These are phyloP conservation scores for Drosophila phalerata DNA, from an alignment of 2,888 invertebrate genomes.

Conservation along the genomic window DNA sequence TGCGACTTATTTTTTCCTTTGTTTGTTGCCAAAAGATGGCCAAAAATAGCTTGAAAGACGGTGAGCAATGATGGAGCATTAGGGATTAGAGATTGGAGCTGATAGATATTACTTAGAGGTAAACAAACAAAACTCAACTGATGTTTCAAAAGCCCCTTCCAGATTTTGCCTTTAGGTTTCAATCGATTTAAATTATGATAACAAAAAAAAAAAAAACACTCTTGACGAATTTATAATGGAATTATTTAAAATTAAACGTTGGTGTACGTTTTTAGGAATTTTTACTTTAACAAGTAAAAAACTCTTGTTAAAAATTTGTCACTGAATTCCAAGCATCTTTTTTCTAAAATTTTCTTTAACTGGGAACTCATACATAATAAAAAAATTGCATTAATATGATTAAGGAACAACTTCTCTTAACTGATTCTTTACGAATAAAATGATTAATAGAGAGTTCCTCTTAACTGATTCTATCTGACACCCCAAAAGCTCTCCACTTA, in stretches of 20 bases:
- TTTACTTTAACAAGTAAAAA: no score
- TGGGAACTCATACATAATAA: no score
- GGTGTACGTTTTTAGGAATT: no score
- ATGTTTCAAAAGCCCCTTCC: not conserved
- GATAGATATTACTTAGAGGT: constrained; percentile 9
- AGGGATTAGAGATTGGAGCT: constrained; percentile 27
- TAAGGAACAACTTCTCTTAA: no score
- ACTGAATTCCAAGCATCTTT: no score
- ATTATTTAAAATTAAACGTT: not conserved
- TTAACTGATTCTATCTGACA: no score
- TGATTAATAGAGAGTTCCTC: no score
- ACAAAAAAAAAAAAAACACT: not conserved
- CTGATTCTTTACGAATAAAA: no score
- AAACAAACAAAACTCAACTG: constrained; percentile 5
- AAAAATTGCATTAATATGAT: no score
- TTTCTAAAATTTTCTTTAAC: no score
- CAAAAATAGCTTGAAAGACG: constrained; percentile 25
- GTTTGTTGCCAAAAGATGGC: not conserved
- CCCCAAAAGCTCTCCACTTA: not conserved
- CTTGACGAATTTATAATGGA: not conserved
- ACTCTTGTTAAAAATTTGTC: not conserved
- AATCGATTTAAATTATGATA: not conserved
- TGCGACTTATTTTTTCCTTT: constrained; percentile 10
- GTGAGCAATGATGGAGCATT: constrained; percentile 22
- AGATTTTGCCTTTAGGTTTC: not conserved